Evolutionary conservation across 2,113 vertebrate species (phyloP).

Genomic region (Marcusenius ussheri): DNA sequence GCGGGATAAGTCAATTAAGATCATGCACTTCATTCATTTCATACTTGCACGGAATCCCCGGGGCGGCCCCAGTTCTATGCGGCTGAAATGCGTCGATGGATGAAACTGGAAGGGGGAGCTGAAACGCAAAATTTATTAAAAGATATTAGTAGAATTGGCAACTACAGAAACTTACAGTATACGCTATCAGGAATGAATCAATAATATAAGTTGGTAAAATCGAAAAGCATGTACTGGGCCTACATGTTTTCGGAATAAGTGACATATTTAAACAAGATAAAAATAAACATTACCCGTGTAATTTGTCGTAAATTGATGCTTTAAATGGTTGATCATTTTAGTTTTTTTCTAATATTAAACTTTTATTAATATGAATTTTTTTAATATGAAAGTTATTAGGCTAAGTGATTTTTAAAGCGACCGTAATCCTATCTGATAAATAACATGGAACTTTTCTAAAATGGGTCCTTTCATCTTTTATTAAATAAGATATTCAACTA

Average conservation of each 20-base stretch:
- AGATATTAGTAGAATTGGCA: not conserved
- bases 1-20: constrained; percentile 72
- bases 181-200: not conserved
- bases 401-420: not conserved
- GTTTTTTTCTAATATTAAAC: not conserved
- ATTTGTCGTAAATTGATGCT: not conserved
- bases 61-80: not conserved
- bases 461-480: not conserved
- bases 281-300: not conserved
- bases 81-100: not conserved
- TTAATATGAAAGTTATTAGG: not conserved
- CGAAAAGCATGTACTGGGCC: not conserved
- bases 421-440: not conserved
- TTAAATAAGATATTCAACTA: not conserved
- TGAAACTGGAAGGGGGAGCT: not conserved
- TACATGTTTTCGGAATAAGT: not conserved
- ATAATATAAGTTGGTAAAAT: not conserved
- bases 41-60: constrained; percentile 49
- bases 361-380: too few relatives aligned
- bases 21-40: constrained; percentile 54
- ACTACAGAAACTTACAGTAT: not conserved
- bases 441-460: not conserved
- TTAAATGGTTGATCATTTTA: not conserved
- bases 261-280: not conserved
- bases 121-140: not conserved